These are phyloP conservation scores for Cetoscarus ocellatus DNA, from an alignment of 2,797 vertebrate genomes.

Conservation along the genomic window DNA sequence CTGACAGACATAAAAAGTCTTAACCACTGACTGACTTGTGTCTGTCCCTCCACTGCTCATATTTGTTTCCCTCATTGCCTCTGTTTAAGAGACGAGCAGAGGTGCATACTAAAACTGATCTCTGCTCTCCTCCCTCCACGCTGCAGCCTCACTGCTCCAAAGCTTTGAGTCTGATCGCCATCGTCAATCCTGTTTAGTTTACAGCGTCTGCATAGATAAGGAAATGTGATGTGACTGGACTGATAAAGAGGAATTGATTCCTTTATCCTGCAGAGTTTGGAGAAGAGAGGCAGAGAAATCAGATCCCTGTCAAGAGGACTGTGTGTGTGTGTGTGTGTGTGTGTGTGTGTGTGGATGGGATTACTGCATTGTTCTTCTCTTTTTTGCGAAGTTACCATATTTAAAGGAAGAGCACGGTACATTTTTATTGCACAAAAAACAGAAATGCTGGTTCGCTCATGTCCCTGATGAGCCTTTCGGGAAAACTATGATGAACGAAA, in stretches of 20 bases:
- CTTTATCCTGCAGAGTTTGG: slow-evolving; percentile 49
- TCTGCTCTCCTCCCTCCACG: slow-evolving; percentile 18
- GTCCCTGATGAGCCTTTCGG: too few relatives aligned
- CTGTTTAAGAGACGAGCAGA: slow-evolving; percentile 8
- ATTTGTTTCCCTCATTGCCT: slow-evolving; percentile 18
- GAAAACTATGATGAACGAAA: too few relatives aligned
- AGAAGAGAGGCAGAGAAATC: slow-evolving; percentile 42
- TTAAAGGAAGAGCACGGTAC: slow-evolving; percentile 6
- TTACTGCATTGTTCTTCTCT: slow-evolving; percentile 7
- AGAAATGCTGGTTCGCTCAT: too few relatives aligned
- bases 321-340: slow-evolving; percentile 3
- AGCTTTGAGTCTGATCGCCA: slow-evolving; percentile 34
- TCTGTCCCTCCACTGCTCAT: neutral
- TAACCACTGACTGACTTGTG: slow-evolving; percentile 1
- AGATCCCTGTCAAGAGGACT: slow-evolving; percentile 38
- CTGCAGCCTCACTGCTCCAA: slow-evolving; percentile 31
- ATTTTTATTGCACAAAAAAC: too few relatives aligned
- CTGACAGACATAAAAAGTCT: neutral
- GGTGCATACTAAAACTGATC: slow-evolving; percentile 29
- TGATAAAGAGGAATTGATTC: slow-evolving; percentile 59
- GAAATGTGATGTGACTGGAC: slow-evolving; percentile 58
- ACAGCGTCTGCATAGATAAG: slow-evolving; percentile 47
- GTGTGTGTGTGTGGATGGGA: slow-evolving; percentile 18
- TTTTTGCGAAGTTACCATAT: neutral
- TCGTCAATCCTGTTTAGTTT: slow-evolving; percentile 43